These are phyloP conservation scores for Prolemur simus DNA, from an alignment of 2,113 vertebrate genomes.

Conservation along the genomic window DNA sequence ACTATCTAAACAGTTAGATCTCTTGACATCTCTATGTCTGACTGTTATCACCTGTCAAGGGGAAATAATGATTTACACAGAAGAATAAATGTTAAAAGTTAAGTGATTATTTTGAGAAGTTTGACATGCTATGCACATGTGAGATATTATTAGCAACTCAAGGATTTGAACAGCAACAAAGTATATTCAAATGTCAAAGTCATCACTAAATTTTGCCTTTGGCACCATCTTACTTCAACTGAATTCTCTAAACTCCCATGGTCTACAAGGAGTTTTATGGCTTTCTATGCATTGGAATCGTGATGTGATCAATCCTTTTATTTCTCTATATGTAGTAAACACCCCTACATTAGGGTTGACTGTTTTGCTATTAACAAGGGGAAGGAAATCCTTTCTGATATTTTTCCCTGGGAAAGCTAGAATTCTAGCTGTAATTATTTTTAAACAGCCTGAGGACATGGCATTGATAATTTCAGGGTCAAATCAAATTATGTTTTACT, in stretches of 20 bases:
- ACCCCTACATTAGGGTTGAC: not conserved
- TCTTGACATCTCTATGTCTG: not conserved
- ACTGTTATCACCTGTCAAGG: not conserved
- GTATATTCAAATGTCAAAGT: not conserved
- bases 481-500: not conserved
- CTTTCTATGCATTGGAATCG: not conserved
- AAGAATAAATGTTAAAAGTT: constrained; percentile 2
- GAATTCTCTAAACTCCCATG: not conserved
- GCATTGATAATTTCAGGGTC: not conserved
- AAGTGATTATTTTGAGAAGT: constrained; percentile 29
- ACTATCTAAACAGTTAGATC: not conserved
- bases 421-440: not conserved
- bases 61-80: not conserved
- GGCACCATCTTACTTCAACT: not conserved
- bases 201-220: constrained; percentile 15
- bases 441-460: not conserved
- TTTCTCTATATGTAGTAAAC: not conserved
- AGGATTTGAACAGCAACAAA: constrained; percentile 32
- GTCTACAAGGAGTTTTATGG: not conserved
- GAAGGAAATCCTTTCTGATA: not conserved
- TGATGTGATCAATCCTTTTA: not conserved
- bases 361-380: not conserved
- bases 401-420: not conserved
- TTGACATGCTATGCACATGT: not conserved
- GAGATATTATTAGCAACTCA: constrained; percentile 26